Evolutionary conservation across 1,140 invertebrate species (phyloP).

Genomic region (Halotydeus destructor): DNA sequence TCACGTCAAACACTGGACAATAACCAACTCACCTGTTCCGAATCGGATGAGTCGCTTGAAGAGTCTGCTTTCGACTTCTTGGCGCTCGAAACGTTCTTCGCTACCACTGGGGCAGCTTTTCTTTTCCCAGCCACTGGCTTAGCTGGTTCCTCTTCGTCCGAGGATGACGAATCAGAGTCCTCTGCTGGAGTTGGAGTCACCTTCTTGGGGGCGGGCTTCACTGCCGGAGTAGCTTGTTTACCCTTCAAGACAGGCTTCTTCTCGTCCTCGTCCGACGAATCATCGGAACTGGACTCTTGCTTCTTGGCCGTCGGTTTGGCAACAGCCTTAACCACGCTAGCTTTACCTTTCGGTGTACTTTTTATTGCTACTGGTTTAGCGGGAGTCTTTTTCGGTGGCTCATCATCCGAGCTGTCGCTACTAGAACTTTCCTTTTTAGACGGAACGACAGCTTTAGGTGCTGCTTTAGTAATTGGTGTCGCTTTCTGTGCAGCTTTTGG

Average conservation of each 20-base stretch:
- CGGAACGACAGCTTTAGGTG: not conserved
- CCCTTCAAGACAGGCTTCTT: not conserved
- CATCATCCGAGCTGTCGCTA: slow-evolving; percentile 1
- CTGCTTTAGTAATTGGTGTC: not conserved
- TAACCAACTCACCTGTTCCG: not conserved
- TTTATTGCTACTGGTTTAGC: not conserved
- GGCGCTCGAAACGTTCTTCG: not conserved
- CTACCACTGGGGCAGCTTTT: not conserved
- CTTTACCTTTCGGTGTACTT: not conserved
- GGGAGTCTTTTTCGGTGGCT: not conserved
- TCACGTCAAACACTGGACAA: not conserved
- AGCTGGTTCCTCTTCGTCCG: not conserved
- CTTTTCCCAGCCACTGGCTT: not conserved
- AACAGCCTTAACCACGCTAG: too few species aligned
- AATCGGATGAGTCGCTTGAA: not conserved
- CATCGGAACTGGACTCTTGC: not conserved
- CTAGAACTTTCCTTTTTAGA: slow-evolving; percentile 3
- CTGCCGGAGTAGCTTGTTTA: slow-evolving; percentile 3
- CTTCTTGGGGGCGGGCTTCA: slow-evolving; percentile 1
- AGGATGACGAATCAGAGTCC: not conserved
- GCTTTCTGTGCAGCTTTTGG: not conserved
- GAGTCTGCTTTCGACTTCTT: not conserved
- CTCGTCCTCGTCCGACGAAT: not conserved
- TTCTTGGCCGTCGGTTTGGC: not conserved
- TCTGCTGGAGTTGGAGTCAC: not conserved